Base-by-base conservation (phyloP, 2,888 invertebrate genomes). In the Ischnura elegans region DNA sequence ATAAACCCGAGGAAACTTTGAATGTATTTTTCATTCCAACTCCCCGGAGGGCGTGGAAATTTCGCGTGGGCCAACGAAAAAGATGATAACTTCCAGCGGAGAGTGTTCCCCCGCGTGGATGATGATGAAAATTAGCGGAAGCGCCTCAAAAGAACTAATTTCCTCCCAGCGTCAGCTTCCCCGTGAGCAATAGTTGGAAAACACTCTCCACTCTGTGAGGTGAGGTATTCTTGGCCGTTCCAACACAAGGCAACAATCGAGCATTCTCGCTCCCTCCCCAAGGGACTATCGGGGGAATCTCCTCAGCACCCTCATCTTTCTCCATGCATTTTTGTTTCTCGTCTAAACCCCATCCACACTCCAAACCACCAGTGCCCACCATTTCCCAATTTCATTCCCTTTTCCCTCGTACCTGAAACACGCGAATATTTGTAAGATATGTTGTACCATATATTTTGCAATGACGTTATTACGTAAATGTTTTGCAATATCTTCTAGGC, bases 111-210 rank as follows among this genome's bases (percentile, higher is more conserved):
- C 29, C 76, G 25, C n/a, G n/a, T n/a, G n/a, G n/a, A n/a, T n/a
- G n/a, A n/a, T n/a, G 36, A 76, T 36, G 76, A 36, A 76, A 76
- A 76, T 76, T 76, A 76, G 16, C 76, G n/a, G n/a, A n/a, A n/a
- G n/a, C n/a, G 76, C 10, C 76, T 76, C 25, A 76, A 61, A 76
- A 76, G 36, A 76, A 76, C 76, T 76, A 36, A 76, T 76, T 36
- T 29, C 76, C 8, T 76, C 76, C 76, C n/a, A n/a, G 25, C 36
- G 36, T 66, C n/a, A n/a, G n/a, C n/a, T n/a, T n/a, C n/a, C 76
- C 76, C 76, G 66, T 42, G 43, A 61, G 90, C 90, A n/a, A n/a
- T n/a, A n/a, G n/a, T n/a, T 76, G 61, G 61, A 55, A 87, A 55
- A 55, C 87, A 55, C 51, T 51, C 51, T 8, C 90, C 90, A 90